These are phyloP conservation scores for Stercorarius parasiticus DNA, from an alignment of 2,113 vertebrate species.

Conservation along the genomic window DNA sequence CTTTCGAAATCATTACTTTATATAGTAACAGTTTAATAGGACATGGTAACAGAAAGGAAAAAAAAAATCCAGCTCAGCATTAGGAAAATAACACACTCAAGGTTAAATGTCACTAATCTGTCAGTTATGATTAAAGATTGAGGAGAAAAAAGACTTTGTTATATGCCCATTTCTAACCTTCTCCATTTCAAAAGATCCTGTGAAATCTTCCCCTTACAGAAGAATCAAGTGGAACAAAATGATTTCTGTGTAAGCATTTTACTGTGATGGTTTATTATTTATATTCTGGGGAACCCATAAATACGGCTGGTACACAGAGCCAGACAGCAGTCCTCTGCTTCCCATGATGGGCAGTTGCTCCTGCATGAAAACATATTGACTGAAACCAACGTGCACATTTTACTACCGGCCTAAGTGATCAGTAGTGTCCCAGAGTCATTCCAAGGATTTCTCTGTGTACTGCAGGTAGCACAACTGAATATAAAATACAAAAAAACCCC, in stretches of 20 bases:
- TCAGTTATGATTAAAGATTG: not conserved
- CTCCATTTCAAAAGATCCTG: not conserved
- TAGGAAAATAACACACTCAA: slow-evolving; percentile 24
- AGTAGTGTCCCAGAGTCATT: not conserved
- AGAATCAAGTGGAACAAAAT: not conserved
- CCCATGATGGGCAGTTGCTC: not conserved
- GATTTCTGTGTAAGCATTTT: not conserved
- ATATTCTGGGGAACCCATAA: not conserved
- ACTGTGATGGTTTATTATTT: not conserved
- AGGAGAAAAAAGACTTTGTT: not conserved
- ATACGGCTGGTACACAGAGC: not conserved
- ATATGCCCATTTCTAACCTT: not conserved
- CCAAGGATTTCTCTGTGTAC: not conserved
- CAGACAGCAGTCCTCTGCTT: not conserved
- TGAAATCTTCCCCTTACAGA: not conserved
- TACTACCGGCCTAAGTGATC: not conserved
- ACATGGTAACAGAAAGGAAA: not conserved
- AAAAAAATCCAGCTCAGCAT: not conserved
- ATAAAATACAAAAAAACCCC: not conserved
- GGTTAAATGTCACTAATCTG: slow-evolving; percentile 10
- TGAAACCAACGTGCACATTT: not conserved
- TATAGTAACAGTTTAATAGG: slow-evolving; percentile 31
- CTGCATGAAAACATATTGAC: not conserved
- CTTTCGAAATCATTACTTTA: slow-evolving; percentile 25
- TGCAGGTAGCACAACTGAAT: not conserved